Base-by-base conservation (phyloP, 2,797 vertebrate genomes). In the Semaprochilodus insignis region DNA sequence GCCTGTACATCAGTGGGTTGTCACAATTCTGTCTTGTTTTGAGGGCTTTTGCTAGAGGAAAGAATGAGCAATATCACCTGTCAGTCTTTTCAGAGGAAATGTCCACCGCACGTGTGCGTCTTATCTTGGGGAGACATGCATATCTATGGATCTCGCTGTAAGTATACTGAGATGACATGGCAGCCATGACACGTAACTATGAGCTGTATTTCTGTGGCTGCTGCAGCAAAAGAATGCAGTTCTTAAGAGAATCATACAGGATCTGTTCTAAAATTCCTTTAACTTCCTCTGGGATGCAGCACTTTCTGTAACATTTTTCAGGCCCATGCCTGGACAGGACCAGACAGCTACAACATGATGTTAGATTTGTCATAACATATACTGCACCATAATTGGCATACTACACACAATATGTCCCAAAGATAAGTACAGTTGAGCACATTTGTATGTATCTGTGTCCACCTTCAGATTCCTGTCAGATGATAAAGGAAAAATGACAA, bases 11-110 rank as follows among this genome's bases (percentile, higher is more conserved):
- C 63, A 88, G 55, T 44, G 0, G 1, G 0, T 25, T 88, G 86
- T 88, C 85, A 77, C 81, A 83, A 54, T 84, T 77, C 74, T 10
- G 74, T 85, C 73, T 75, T 23, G 25, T 44, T 73, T 78, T 74
- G 14, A 81, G 44, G 14, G 21, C 36, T 57, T 57, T 48, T 69
- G 73, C 71, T 57, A 78, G 69, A 74, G 15, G 6, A 73, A 60
- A 54, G 40, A 69, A 70, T 59, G 3, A 79, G 80, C 21, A 27
- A 21, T 67, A 31, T 69, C 44, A 44, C 31, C 34, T 59, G 48
- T 80, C 52, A 77, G 54, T n/a, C 15, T 74, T 3, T 65, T 77
- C 4, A 77, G 31, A 65, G 6, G 40, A 52, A 25, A 77, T 31
- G 17, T 14, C 65, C 67, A n/a, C 7, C 27, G 34, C 66, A 25